These are phyloP conservation scores for Oscheius sp. DNA, from an alignment of 1,140 invertebrate species.

Conservation along the genomic window DNA sequence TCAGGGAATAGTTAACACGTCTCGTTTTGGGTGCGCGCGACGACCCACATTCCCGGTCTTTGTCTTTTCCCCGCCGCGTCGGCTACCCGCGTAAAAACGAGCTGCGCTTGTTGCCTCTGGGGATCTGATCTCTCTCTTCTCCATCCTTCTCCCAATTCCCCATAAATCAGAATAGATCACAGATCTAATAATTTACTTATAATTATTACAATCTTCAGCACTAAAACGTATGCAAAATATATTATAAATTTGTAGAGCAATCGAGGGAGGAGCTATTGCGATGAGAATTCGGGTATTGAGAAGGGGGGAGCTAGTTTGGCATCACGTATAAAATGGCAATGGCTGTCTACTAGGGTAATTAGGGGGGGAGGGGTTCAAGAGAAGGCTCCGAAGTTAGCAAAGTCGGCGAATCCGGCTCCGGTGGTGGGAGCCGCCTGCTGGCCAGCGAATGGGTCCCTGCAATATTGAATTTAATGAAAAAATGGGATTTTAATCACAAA, in stretches of 20 bases:
- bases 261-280: neutral
- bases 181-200: no score
- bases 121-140: neutral
- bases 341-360: neutral
- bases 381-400: constrained; percentile 28
- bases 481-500: neutral
- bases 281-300: no score
- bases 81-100: neutral
- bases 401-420: constrained; percentile 20
- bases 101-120: neutral
- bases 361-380: neutral
- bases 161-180: no score
- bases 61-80: neutral
- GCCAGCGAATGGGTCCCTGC: constrained; percentile 18
- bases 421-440: neutral
- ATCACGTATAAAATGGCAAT: neutral
- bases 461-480: neutral
- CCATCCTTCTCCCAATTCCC: no score
- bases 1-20: no score
- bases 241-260: neutral
- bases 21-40: constrained; percentile 2
- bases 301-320: no score
- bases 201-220: no score
- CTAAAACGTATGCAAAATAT: no score
- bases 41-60: constrained; percentile 6